Percentiles rank a stretch among this genome's conserved stretches.
phyloP scores from a whole-genome alignment of 2,797 vertebrate genomes.

The Iguana delicatissima region DNA sequence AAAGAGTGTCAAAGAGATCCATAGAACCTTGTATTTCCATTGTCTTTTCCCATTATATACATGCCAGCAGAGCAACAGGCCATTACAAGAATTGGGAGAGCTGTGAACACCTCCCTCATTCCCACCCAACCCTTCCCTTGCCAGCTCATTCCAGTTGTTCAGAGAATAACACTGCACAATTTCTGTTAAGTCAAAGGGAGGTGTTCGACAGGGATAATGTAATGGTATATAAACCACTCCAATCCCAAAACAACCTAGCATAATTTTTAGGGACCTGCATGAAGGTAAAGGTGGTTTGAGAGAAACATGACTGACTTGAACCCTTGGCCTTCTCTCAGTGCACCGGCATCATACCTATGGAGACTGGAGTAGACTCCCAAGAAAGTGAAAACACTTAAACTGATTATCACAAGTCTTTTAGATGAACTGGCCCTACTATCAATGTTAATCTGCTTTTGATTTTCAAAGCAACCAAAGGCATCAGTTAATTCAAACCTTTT shows the following conservation, averaged over 20 bases:
- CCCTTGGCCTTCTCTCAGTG: background rate
- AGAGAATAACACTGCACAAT: background rate
- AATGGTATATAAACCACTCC: background rate
- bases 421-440: background rate
- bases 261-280: background rate
- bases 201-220: too few relatives aligned
- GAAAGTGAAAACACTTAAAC: background rate
- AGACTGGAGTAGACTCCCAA: background rate
- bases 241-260: background rate
- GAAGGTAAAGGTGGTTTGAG: background rate
- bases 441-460: background rate
- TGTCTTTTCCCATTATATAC: background rate
- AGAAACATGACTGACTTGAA: background rate
- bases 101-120: background rate
- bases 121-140: background rate
- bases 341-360: background rate
- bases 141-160: background rate
- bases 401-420: background rate
- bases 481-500: background rate
- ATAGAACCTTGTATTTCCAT: background rate
- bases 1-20: background rate
- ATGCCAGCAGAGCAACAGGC: background rate
- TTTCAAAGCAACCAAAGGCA: constrained; percentile 28
- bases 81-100: background rate
- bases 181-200: background rate